These are phyloP conservation scores for Aptenodytes forsteri DNA, from an alignment of 2,113 vertebrate species.

Conservation along the genomic window DNA sequence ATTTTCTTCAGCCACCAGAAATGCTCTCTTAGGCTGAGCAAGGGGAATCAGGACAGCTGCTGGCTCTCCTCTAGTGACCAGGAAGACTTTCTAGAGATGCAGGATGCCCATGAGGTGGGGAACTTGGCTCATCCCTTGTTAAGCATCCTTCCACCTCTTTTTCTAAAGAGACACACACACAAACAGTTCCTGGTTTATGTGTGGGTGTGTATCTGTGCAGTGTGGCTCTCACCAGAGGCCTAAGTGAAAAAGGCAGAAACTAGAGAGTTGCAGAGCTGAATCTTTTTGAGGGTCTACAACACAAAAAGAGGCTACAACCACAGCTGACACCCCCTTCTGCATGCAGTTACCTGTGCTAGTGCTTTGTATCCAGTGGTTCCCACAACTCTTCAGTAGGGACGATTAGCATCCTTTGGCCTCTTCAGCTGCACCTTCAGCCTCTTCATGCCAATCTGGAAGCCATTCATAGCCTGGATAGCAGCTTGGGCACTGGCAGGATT, in stretches of 20 bases:
- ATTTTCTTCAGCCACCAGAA: background rate
- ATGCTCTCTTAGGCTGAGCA: background rate
- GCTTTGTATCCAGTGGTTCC: conserved; percentile 73
- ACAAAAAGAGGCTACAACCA: conserved; percentile 41
- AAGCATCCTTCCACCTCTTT: conserved; percentile 27
- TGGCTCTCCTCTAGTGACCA: background rate
- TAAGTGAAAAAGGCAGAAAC: conserved; percentile 38
- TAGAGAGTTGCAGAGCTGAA: conserved; percentile 24
- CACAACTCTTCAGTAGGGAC: conserved; percentile 89
- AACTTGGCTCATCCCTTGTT: background rate
- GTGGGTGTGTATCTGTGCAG: background rate
- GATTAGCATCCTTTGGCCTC: conserved; percentile 98
- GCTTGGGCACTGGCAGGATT: conserved; percentile 98
- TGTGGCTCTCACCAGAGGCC: conserved; percentile 12
- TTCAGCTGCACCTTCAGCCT: conserved; percentile 99
- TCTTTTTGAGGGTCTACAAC: conserved; percentile 12
- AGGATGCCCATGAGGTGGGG: background rate
- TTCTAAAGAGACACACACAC: background rate
- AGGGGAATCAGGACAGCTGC: background rate
- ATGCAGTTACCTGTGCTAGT: conserved; percentile 84
- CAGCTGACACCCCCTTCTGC: conserved; percentile 30
- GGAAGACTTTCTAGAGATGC: background rate
- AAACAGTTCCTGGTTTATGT: background rate
- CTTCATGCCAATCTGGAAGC: conserved; percentile 99
- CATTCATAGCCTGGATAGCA: conserved; percentile 99